Conservation (phyloP, 1,140 invertebrate species). For the Drosophila takahashii region DNA sequence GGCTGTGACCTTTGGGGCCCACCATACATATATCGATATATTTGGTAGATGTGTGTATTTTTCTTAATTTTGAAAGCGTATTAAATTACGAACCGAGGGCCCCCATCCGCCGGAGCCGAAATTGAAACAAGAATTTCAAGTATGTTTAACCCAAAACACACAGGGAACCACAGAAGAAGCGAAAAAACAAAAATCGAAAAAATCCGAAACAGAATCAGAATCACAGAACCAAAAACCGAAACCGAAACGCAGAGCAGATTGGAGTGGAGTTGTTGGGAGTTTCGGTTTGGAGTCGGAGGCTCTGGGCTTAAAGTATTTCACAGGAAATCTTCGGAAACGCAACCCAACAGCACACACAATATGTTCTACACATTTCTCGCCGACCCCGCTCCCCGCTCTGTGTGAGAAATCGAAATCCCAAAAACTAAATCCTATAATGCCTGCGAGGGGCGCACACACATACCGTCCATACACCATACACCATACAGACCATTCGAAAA, state of each 20-base stretch:
- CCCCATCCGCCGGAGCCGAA: conserved; percentile 28
- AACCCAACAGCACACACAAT: conserved; percentile 65
- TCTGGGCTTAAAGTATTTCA: conserved; percentile 81
- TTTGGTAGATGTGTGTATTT: conserved; percentile 48
- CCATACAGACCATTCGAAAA: not conserved
- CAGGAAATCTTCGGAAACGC: conserved; percentile 80
- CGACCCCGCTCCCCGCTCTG: conserved; percentile 12
- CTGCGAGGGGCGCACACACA: conserved; percentile 61
- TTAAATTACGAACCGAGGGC: conserved; percentile 66
- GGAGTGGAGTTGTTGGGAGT: not conserved
- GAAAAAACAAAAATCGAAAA: conserved; percentile 10
- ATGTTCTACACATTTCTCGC: conserved; percentile 81
- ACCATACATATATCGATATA: conserved; percentile 51
- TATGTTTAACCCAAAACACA: conserved; percentile 80
- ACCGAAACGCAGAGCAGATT: conserved; percentile 26
- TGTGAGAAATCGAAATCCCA: conserved; percentile 83
- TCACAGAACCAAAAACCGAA: conserved; percentile 49
- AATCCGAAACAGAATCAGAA: conserved; percentile 29
- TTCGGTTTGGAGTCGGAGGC: conserved; percentile 18
- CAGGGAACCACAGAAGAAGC: conserved; percentile 29
- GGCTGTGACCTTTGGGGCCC: conserved; percentile 78
- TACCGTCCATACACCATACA: not conserved
- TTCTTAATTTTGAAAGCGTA: conserved; percentile 82
- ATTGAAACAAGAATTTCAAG: conserved; percentile 83
- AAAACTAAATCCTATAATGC: conserved; percentile 83